Conservation (phyloP, 2,888 invertebrate genomes). For the Lucinisca nassula region DNA sequence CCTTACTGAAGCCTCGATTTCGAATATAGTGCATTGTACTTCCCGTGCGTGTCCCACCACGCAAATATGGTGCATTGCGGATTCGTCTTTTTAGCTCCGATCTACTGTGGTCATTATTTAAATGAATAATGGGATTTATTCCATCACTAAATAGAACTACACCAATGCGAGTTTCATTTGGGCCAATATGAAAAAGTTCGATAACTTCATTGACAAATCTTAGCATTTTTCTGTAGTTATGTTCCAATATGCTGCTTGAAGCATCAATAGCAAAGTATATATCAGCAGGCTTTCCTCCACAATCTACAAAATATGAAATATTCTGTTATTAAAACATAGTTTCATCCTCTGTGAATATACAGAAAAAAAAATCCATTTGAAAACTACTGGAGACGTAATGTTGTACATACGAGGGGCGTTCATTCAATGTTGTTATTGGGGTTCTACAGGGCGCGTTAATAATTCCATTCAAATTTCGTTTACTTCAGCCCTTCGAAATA, state of each 20-base stretch:
- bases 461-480: too few relatives aligned
- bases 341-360: too few relatives aligned
- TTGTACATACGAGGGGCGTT: too few relatives aligned
- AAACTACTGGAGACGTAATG: too few relatives aligned
- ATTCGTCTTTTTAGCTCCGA: slow-evolving; percentile 62
- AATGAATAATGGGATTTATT: slow-evolving; percentile 66
- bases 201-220: slow-evolving; percentile 75
- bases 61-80: slow-evolving; percentile 36
- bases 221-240: slow-evolving; percentile 76
- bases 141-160: slow-evolving; percentile 74
- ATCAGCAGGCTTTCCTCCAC: slow-evolving; percentile 75
- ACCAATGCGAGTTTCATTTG: slow-evolving; percentile 73
- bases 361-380: too few relatives aligned
- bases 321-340: too few relatives aligned
- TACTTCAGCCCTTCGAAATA: too few relatives aligned
- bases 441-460: too few relatives aligned
- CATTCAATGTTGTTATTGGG: too few relatives aligned
- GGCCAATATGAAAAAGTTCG: slow-evolving; percentile 72
- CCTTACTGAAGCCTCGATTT: slow-evolving; percentile 48
- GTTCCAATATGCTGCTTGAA: slow-evolving; percentile 75
- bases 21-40: slow-evolving; percentile 64
- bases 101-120: slow-evolving; percentile 61
- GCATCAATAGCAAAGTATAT: slow-evolving; percentile 72
- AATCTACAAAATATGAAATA: slow-evolving; percentile 59
- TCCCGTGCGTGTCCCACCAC: slow-evolving; percentile 72